Percentiles rank a stretch among this genome's conserved stretches.
These are phyloP conservation scores for Anthopleura sola DNA, from an alignment of 64 coral and sea anemone species.

Conservation along the genomic window DNA sequence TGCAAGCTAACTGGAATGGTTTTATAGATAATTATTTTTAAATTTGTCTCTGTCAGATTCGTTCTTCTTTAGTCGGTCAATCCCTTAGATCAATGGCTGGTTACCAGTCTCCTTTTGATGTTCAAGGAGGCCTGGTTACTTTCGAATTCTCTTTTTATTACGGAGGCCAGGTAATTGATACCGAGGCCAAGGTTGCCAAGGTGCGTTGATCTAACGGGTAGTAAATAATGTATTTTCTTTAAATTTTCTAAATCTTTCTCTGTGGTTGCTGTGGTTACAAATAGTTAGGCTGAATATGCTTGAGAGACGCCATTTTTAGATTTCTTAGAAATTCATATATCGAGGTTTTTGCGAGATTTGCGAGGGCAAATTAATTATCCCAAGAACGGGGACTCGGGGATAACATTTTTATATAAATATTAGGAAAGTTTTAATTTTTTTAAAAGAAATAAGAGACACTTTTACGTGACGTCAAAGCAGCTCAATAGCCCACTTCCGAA, in stretches of 20 bases:
- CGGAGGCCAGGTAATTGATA: no score
- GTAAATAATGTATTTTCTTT: not conserved
- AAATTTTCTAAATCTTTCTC: not conserved
- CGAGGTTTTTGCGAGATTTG: not conserved
- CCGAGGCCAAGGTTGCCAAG: no score
- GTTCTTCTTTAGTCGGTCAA: no score
- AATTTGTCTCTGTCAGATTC: not conserved
- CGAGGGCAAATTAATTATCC: not conserved
- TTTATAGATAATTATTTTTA: slow-evolving; percentile 1
- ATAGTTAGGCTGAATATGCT: not conserved
- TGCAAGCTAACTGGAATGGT: not conserved
- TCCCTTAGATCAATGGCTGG: no score
- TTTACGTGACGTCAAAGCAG: no score
- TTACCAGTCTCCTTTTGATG: no score
- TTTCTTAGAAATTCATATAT: slow-evolving; percentile 3
- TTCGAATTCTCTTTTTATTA: no score
- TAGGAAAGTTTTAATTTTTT: not conserved
- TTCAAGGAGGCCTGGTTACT: no score
- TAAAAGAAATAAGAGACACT: no score
- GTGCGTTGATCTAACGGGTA: no score
- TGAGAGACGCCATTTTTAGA: not conserved
- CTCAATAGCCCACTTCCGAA: no score
- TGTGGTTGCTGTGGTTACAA: not conserved
- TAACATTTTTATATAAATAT: not conserved
- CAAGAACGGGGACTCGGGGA: not conserved